phyloP scores from a whole-genome alignment of 2,797 vertebrate species.

The Bufotes viridis region DNA sequence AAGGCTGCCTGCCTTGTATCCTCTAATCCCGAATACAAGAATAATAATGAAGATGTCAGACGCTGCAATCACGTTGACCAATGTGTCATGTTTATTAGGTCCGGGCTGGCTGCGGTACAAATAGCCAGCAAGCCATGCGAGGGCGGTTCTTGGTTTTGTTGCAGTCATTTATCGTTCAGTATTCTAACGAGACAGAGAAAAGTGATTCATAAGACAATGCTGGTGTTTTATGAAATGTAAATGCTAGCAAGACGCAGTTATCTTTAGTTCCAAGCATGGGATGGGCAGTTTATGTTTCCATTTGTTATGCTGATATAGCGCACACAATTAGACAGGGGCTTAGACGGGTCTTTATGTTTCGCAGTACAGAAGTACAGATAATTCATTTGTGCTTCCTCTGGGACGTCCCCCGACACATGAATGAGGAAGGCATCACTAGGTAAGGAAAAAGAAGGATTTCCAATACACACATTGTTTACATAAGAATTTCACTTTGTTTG shows the following conservation, averaged over 20 bases:
- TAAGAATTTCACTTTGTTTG: not conserved
- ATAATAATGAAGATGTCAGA: constrained; percentile 49
- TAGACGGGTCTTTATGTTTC: constrained; percentile 24
- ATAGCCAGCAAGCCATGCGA: constrained; percentile 14
- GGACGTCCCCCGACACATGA: constrained; percentile 27
- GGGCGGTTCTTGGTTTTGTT: constrained; percentile 18
- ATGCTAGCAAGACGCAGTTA: constrained; percentile 32
- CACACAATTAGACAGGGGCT: constrained; percentile 32
- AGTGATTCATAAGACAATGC: constrained; percentile 34
- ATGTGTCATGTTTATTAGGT: constrained; percentile 49
- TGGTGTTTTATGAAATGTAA: constrained; percentile 44
- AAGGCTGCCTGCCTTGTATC: constrained; percentile 28
- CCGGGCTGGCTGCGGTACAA: constrained; percentile 18
- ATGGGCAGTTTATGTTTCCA: constrained; percentile 35
- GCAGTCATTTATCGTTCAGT: constrained; percentile 38
- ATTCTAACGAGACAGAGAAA: constrained; percentile 33
- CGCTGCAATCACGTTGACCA: constrained; percentile 35
- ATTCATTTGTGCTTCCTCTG: constrained; percentile 52
- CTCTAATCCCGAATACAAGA: constrained; percentile 26
- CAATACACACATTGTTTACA: not conserved
- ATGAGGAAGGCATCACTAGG: constrained; percentile 12
- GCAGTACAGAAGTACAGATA: constrained; percentile 28
- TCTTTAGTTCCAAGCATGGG: constrained; percentile 38
- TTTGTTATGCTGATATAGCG: constrained; percentile 35
- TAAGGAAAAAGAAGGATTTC: not conserved